Evolutionary conservation across 2,797 vertebrate genomes (phyloP), one percentile per base, ranked within the genome.

Genomic region (Melanotaenia maccullochi): DNA sequence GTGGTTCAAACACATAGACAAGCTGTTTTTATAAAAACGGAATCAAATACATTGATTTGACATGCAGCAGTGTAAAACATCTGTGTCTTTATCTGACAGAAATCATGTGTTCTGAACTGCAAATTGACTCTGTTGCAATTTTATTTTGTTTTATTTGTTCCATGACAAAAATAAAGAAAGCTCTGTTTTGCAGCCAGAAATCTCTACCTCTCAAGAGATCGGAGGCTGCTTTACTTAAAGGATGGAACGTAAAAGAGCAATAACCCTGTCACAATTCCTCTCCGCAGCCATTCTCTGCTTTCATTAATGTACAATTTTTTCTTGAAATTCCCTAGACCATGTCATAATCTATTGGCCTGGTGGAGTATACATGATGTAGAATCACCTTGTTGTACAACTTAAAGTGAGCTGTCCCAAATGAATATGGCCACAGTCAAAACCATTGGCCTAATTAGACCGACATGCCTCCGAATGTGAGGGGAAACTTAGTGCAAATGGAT

Each of bases 401-500:
- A 92, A 92, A 91, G 89, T 93, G 92, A 94, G 92, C 92, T 87
- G 92, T 93, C 92, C 93, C 90, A 90, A 90, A 93, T 91, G 93
- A 94, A 94, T 93, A 93, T 89, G 91, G 85, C 90, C 88, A 85
- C 88, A 88, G 92, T 89, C 89, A 88, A 92, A 95, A 89, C 85
- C 91, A 87, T 89, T 92, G 88, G 78, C 90, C 92, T 94, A 93
- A 95, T 95, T 94, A 92, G 89, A 85, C 83, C 91, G 88, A 89
- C 94, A 95, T 95, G 93, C 85, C 92, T 89, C 89, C 76, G 94
- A 95, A 95, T 95, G 93, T 91, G 88, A 93, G 86, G 75, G 78
- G 82, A 87, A 93, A 95, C 92, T 95, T 95, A 95, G 93, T 61
- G 82, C 87, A 94, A 94, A 94, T 94, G 92, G 90, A 89, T 89